Base-by-base conservation (phyloP, 2,113 vertebrate species). In the Gobiocypris rarus region DNA sequence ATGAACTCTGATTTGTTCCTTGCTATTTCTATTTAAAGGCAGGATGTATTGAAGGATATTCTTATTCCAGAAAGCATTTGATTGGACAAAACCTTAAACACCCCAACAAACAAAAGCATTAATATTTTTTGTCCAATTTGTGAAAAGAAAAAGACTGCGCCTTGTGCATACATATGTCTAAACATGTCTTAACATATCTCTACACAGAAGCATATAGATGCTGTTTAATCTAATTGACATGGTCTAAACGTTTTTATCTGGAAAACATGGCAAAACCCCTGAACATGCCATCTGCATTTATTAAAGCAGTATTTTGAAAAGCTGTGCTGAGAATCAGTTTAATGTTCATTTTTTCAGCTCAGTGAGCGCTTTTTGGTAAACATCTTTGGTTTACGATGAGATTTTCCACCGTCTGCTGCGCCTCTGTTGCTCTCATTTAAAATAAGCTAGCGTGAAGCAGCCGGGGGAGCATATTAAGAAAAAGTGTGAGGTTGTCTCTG, bases 271-370 rank as follows among this genome's bases (percentile, higher is more conserved):
- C 52, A 38, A 76, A 73, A 17, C 28, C 31, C 75, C 3, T 22
- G 28, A 58, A 56, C 19, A n/a, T 41, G 45, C 26, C 3, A 75
- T 76, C 4, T 75, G 45, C 24, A 28, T 52, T 70, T 22, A 22
- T 26, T 67, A 50, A 71, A 76, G 69, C 52, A 69, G 48, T 9
- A 26, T 58, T 45, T 75, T 75, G 19, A 63, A 75, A 83, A 48
- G 19, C 24, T 34, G 41, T 31, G 41, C 19, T 48, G 31, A 48
- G 43, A 50, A 63, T 83, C 8, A 26, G 19, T 75, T 34, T 83
- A 50, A 75, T 75, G 41, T 15, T 75, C 8, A 61, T 83, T 83
- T 83, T 31, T 75, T 54, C 75, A 77, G 74, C 74, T 54, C 81
- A 73, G 65, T 38, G 56, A 83, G 75, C 9, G 11, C 17, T 58